phyloP scores from a whole-genome alignment of 2,113 vertebrate species.

The Nipponia nippon region DNA sequence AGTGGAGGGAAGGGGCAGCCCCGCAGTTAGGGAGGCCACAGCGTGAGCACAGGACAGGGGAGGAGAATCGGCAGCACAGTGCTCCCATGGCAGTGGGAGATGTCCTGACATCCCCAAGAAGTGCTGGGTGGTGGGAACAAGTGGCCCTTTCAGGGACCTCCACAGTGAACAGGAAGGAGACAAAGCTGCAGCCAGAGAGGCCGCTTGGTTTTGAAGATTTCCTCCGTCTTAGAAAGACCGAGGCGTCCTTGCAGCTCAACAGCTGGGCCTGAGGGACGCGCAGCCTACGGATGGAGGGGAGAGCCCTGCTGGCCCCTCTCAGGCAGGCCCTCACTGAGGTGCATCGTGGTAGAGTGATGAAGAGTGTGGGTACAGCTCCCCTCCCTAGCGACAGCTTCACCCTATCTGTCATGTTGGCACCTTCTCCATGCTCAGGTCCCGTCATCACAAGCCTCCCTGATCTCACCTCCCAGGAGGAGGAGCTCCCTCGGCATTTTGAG shows the following conservation, averaged over 20 bases:
- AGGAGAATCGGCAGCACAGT: neutral
- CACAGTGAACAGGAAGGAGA: neutral
- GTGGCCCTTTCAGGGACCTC: neutral
- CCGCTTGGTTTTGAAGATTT: neutral
- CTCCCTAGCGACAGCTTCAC: neutral
- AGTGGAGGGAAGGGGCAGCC: neutral
- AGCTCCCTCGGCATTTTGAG: neutral
- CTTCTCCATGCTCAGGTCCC: neutral
- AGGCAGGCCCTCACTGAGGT: neutral
- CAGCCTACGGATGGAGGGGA: neutral
- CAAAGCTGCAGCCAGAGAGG: neutral
- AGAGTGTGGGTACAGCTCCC: neutral
- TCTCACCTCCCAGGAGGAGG: neutral
- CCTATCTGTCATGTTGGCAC: neutral
- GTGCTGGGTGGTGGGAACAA: neutral
- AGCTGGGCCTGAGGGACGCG: neutral
- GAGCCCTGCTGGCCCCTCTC: too few species aligned
- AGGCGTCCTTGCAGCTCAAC: neutral
- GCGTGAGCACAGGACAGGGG: neutral
- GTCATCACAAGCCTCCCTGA: neutral
- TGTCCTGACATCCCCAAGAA: neutral
- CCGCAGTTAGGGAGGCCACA: rapidly evolving
- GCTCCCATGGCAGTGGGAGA: neutral
- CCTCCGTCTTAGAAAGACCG: neutral
- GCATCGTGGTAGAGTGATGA: rapidly evolving